phyloP scores from a whole-genome alignment of 2,113 vertebrate species.

The Gymnarchus niloticus region DNA sequence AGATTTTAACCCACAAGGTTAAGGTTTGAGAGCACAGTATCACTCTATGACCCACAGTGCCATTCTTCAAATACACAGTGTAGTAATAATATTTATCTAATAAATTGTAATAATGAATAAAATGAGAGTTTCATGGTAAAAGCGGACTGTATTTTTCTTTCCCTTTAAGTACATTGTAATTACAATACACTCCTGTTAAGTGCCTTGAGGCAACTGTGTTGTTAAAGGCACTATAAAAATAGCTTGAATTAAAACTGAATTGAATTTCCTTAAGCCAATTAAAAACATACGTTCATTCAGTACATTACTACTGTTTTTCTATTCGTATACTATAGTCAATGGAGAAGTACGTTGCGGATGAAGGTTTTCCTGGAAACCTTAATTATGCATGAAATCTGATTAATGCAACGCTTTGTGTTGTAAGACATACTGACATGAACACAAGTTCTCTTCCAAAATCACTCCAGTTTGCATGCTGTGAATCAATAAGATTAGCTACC shows the following conservation, averaged over 20 bases:
- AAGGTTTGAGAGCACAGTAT: not conserved
- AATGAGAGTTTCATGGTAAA: not conserved
- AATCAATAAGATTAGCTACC: not conserved
- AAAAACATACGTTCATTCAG: not conserved
- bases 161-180: no score
- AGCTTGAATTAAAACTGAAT: no score
- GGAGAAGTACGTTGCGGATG: constrained; percentile 13
- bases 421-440: constrained; percentile 22
- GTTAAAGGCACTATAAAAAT: no score
- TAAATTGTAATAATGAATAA: not conserved
- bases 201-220: no score
- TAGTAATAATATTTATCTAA: not conserved
- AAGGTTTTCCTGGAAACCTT: constrained; percentile 9
- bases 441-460: constrained; percentile 23
- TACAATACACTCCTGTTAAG: no score
- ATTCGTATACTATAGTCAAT: not conserved
- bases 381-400: constrained; percentile 17
- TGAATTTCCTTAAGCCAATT: not conserved
- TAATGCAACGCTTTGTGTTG: constrained; percentile 10
- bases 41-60: not conserved
- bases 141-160: not conserved
- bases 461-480: not conserved
- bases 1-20: not conserved
- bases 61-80: not conserved
- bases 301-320: not conserved